Conservation (phyloP, 1,140 invertebrate species). For the Nasonia giraulti region DNA sequence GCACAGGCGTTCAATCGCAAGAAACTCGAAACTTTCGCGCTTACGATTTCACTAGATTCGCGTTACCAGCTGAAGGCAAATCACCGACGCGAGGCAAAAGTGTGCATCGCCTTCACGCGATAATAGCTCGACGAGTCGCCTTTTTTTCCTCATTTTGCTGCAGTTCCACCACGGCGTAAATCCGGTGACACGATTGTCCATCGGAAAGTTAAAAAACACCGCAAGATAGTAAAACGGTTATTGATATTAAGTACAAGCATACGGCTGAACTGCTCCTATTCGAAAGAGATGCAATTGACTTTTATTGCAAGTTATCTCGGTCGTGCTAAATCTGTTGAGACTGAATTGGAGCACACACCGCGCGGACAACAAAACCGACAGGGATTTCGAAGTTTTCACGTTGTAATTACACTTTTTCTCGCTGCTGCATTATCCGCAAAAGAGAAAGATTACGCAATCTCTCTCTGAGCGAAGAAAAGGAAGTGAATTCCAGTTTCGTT, state of each 20-base stretch:
- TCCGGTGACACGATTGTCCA: too few relatives aligned
- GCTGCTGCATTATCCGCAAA: not conserved
- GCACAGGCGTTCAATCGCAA: conserved; percentile 18
- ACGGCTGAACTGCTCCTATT: not conserved
- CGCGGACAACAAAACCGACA: not conserved
- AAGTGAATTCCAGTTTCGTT: not conserved
- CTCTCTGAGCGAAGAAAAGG: not conserved
- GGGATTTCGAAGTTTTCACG: not conserved
- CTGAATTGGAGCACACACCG: not conserved
- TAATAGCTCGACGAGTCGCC: not conserved
- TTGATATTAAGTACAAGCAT: conserved; percentile 17
- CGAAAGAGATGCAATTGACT: conserved; percentile 34
- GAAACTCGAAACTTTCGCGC: conserved; percentile 14
- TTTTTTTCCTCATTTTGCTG: not conserved
- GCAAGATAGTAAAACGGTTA: too few relatives aligned
- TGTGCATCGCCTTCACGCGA: not conserved
- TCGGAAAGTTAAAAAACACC: too few relatives aligned
- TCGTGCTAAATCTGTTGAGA: not conserved
- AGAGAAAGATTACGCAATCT: not conserved
- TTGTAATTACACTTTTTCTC: not conserved
- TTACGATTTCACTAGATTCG: conserved; percentile 3
- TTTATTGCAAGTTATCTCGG: conserved; percentile 33
- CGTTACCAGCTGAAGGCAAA: conserved; percentile 32
- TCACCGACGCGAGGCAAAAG: conserved; percentile 29
- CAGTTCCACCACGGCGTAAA: too few relatives aligned